Evolutionary conservation across 1,140 invertebrate species (phyloP), one percentile per base, ranked within the genome.

Genomic region (Druon quercuslanigerum): DNA sequence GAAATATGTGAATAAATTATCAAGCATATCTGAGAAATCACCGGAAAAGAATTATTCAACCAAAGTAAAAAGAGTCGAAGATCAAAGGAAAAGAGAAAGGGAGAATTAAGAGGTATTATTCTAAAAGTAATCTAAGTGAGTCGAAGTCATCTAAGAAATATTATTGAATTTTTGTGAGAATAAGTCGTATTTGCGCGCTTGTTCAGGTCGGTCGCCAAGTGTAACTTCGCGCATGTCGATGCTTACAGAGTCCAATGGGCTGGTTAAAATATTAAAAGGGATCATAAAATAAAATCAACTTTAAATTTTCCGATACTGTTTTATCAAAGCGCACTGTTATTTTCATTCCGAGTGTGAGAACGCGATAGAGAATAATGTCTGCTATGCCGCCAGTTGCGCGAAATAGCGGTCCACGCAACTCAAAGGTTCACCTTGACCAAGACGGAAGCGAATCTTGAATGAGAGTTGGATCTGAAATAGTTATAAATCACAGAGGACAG

Each of bases 401-500:
- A 82, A 60, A 79, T 80, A 82, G 73, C 79, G 79, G 74, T 57
- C 60, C 75, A 78, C 52, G 74, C 71, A 73, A 73, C 79, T 77
- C 56, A 71, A 73, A 72, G 74, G 66, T 80, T 86, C 85, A 82
- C 84, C 81, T 86, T 84, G 83, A 83, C 83, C 84, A 83, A 84
- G 81, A 84, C 79, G 79, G 80, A 82, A 84, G 79, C 74, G 79
- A 79, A 77, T 74, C 46, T 72, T 77, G 79, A 82, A 83, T 82
- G 80, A 82, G 77, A 76, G 73, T 76, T 74, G 73, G 76, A 70
- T 60, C 72, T 81, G 81, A 78, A 87, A 89, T 89, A 82, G 82
- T 85, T 87, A 86, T 89, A 87, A 90, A 89, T 88, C 87, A 90
- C 83, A 33, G 78, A 50, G 77, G 85, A 89, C 85, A 87, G 85